phyloP scores from a whole-genome alignment of 2,888 invertebrate genomes.

The Hyles lineata region DNA sequence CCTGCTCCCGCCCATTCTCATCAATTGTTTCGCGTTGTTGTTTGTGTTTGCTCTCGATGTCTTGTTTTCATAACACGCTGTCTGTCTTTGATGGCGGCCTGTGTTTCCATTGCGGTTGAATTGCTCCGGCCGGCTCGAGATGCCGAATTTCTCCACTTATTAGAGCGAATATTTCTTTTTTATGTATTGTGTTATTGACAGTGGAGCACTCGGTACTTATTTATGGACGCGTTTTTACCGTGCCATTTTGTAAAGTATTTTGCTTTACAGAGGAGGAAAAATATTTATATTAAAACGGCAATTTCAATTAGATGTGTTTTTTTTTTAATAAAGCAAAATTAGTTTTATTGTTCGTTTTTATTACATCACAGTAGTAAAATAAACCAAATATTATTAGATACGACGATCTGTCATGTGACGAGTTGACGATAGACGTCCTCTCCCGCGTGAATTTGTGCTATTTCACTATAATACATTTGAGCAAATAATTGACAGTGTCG shows the following conservation, averaged over 20 bases:
- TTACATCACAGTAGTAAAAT: too few species aligned
- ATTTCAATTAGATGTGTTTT: too few species aligned
- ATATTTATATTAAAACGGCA: too few species aligned
- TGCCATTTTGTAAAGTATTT: neutral
- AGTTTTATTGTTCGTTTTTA: too few species aligned
- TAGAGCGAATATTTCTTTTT: conserved; percentile 1
- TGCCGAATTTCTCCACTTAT: conserved; percentile 51
- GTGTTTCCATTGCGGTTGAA: conserved; percentile 73
- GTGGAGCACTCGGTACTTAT: neutral
- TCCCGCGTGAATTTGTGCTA: conserved; percentile 27
- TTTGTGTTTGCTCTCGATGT: conserved; percentile 79
- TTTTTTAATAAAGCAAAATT: too few species aligned
- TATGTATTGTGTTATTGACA: neutral
- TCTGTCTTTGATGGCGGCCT: conserved; percentile 78
- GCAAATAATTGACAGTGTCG: conserved; percentile 28
- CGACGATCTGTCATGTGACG: neutral
- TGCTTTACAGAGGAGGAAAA: neutral
- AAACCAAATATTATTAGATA: too few species aligned
- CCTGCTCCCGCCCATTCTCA: conserved; percentile 63
- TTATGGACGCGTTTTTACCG: neutral
- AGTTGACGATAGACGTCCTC: neutral
- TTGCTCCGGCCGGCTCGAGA: conserved; percentile 60
- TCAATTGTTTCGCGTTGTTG: conserved; percentile 81
- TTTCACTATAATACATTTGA: conserved; percentile 1
- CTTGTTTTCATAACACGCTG: conserved; percentile 83